These are phyloP conservation scores for Dione juno DNA, from an alignment of 2,888 invertebrate species.

Conservation along the genomic window DNA sequence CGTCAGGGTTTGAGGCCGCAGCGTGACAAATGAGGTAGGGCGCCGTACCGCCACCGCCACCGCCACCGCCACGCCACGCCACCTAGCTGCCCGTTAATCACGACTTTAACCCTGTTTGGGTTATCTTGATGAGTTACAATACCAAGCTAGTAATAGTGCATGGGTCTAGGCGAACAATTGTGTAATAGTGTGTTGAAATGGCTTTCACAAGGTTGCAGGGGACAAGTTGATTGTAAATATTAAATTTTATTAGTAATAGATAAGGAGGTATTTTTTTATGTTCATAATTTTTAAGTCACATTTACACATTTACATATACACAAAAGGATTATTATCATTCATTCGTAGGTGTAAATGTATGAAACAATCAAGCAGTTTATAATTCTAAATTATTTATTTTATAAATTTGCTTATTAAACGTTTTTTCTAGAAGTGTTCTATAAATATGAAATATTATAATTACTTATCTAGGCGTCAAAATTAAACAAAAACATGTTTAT, in stretches of 20 bases:
- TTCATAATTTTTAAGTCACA: too few relatives aligned
- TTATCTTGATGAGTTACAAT: conserved; percentile 48
- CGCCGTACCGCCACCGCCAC: conserved; percentile 27
- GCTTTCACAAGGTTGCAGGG: neutral
- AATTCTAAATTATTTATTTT: too few relatives aligned
- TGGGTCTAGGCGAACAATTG: conserved; percentile 48
- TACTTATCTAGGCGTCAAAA: too few relatives aligned
- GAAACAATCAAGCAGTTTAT: too few relatives aligned
- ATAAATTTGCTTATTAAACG: too few relatives aligned
- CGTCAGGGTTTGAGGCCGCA: conserved; percentile 54
- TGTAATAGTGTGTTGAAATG: conserved; percentile 53
- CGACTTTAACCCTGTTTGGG: conserved; percentile 55
- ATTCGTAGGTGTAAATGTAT: too few relatives aligned
- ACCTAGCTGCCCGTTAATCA: conserved; percentile 52
- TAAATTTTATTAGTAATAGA: neutral
- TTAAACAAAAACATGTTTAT: too few relatives aligned
- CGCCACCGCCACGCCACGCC: conserved; percentile 39
- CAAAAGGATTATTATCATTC: neutral
- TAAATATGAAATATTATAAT: too few relatives aligned
- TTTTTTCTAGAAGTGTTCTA: too few relatives aligned
- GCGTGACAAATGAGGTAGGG: conserved; percentile 61
- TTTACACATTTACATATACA: too few relatives aligned
- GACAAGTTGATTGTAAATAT: neutral
- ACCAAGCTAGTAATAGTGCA: conserved; percentile 38
- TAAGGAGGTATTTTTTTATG: neutral